Evolutionary conservation across 2,888 invertebrate genomes (phyloP), one percentile per base, ranked within the genome.

Genomic region (Cabera pusaria): DNA sequence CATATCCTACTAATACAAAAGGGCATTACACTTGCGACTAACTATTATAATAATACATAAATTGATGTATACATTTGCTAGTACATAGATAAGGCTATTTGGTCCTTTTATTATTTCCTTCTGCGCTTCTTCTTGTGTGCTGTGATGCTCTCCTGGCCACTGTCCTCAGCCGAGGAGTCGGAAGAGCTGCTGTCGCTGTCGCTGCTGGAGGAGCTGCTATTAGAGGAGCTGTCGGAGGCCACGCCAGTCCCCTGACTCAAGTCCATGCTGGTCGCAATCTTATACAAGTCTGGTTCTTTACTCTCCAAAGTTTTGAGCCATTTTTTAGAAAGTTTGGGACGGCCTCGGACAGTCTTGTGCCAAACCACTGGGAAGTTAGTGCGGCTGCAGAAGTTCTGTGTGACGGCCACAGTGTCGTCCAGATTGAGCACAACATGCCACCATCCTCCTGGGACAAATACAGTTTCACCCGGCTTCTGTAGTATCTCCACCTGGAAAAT

Each of bases 351-450:
- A 3, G 98, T 98, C 87, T 99, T 98, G 76, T 98, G 98, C 98
- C 98, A 99, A 0, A 99, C 98, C 6, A 98, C 92, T 0, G 98
- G 97, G 74, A 99, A 98, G 86, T 99, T 99, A 0, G 97, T 97
- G 45, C 94, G 92, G 57, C 98, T 98, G 73, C 96, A 96, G 77
- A 98, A 99, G 84, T 99, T 99, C 75, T 99, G 99, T 0, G 99
- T 99, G 6, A 99, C 96, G 5, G 99, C 99, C 25, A 99, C 94
- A 0, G 99, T 99, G 49, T 95, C 93, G 66, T 98, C 98, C 45
- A 99, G 87, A 83, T 99, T 99, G 14, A 99, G 90, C 6, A 99
- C 99, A 8, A 99, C 99, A 77, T 99, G 99, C 99, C 99, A 99
- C 99, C 99, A 99, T 5, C 99, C 99, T 7, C 98, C 98, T 5